A percentile compares a stretch with the other conserved stretches of the same genome.
phyloP scores from a whole-genome alignment of 1,140 invertebrate species.

The Pogonomyrmex californicus region DNA sequence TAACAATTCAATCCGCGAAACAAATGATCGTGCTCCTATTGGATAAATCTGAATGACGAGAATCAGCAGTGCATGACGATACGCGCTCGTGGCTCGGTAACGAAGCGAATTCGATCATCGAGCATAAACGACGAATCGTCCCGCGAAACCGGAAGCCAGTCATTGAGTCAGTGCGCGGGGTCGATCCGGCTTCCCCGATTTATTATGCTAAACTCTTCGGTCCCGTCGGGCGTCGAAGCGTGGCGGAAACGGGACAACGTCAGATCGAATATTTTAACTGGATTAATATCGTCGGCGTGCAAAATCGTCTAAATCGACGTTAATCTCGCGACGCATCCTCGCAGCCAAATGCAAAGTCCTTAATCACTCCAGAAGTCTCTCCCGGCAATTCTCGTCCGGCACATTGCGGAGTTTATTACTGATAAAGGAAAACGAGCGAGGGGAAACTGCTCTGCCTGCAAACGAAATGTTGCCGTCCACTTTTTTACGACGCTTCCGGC shows the following conservation, averaged over 20 bases:
- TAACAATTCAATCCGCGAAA: constrained; percentile 5
- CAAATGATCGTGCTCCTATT: background rate
- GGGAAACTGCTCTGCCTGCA: background rate
- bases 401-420: constrained; percentile 7
- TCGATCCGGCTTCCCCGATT: constrained; percentile 44
- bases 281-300: constrained; percentile 40
- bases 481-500: background rate
- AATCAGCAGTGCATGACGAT: constrained; percentile 44
- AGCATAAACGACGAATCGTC: constrained; percentile 48
- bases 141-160: constrained; percentile 47
- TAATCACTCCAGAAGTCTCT: constrained; percentile 7
- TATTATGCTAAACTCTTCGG: constrained; percentile 52
- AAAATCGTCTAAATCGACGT: constrained; percentile 42
- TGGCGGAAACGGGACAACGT: constrained; percentile 47
- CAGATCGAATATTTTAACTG: constrained; percentile 54
- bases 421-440: background rate
- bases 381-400: background rate
- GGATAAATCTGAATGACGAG: constrained; percentile 4
- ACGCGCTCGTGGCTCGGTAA: constrained; percentile 57
- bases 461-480: background rate
- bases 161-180: constrained; percentile 42
- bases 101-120: constrained; percentile 55
- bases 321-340: constrained; percentile 13
- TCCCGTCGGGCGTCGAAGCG: constrained; percentile 46
- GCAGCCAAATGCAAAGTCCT: background rate